Percentiles rank a stretch among this genome's conserved stretches.
Conservation (phyloP, 2,888 invertebrate species). For the Zonitis immaculata region DNA sequence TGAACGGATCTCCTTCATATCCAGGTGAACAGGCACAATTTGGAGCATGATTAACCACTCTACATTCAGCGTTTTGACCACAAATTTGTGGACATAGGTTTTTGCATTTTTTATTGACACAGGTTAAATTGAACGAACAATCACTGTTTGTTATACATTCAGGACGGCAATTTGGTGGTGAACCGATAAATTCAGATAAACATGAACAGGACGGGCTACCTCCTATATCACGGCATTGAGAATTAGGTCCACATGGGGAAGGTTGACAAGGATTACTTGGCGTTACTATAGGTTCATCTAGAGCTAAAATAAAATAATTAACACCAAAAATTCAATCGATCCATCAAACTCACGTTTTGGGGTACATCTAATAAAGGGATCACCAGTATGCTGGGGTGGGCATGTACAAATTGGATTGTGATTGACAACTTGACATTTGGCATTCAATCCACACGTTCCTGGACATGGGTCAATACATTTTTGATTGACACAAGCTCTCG, state of each 20-base stretch:
- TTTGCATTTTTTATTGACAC: slow-evolving; percentile 69
- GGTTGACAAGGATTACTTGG: slow-evolving; percentile 62
- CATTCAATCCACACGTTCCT: slow-evolving; percentile 54
- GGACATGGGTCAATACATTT: slow-evolving; percentile 60
- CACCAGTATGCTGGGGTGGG: slow-evolving; percentile 53
- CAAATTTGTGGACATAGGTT: slow-evolving; percentile 73
- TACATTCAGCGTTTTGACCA: slow-evolving; percentile 67
- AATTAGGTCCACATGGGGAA: slow-evolving; percentile 67
- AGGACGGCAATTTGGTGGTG: slow-evolving; percentile 68
- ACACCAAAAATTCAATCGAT: too few relatives aligned
- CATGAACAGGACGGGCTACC: slow-evolving; percentile 60
- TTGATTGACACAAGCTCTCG: slow-evolving; percentile 56
- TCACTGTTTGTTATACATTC: slow-evolving; percentile 71
- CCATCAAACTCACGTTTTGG: slow-evolving; percentile 46
- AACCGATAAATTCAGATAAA: slow-evolving; percentile 56
- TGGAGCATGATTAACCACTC: slow-evolving; percentile 67
- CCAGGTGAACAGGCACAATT: slow-evolving; percentile 60
- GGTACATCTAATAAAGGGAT: slow-evolving; percentile 65
- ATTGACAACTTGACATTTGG: slow-evolving; percentile 55
- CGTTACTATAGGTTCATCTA: slow-evolving; percentile 31
- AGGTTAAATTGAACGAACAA: slow-evolving; percentile 65
- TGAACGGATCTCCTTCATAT: slow-evolving; percentile 61
- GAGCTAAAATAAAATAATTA: too few relatives aligned
- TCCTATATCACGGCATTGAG: slow-evolving; percentile 52
- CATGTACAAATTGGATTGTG: slow-evolving; percentile 59